Conservation (phyloP, 2,888 invertebrate genomes). For the Pyrrhia umbra region DNA sequence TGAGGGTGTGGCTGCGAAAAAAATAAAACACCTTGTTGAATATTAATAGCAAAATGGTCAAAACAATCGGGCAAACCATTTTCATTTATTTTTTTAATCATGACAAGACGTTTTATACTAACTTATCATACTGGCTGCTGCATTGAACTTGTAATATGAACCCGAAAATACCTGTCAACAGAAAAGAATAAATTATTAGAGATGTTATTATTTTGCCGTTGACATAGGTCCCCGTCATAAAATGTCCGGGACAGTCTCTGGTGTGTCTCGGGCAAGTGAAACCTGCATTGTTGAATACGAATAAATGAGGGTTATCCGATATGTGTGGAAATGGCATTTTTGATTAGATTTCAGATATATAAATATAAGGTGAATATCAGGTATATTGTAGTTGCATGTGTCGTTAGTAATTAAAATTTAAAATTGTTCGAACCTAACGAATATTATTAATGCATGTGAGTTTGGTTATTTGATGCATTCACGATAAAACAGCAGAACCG, state of each 20-base stretch:
- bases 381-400: too few relatives aligned
- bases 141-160: slow-evolving; percentile 70
- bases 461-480: too few relatives aligned
- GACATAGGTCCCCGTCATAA: slow-evolving; percentile 39
- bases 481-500: too few relatives aligned
- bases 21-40: slow-evolving; percentile 14
- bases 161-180: slow-evolving; percentile 74
- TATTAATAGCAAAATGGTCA: slow-evolving; percentile 3
- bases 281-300: slow-evolving; percentile 27
- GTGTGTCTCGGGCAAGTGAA: slow-evolving; percentile 11
- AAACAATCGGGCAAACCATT: too few relatives aligned
- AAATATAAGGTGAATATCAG: too few relatives aligned
- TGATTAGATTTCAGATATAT: too few relatives aligned
- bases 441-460: too few relatives aligned
- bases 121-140: slow-evolving; percentile 78
- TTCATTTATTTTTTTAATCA: too few relatives aligned
- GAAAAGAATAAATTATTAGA: slow-evolving; percentile 29
- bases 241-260: slow-evolving; percentile 36
- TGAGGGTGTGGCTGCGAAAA: slow-evolving; percentile 76
- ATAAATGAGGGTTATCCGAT: slow-evolving; percentile 4
- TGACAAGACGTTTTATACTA: slow-evolving; percentile 57
- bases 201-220: slow-evolving; percentile 19
- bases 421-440: too few relatives aligned
- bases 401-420: too few relatives aligned
- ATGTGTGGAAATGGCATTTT: slow-evolving; percentile 5